Evolutionary conservation across 2,113 vertebrate species (phyloP), one percentile per base, ranked within the genome.

Genomic region (western clawed frog (Xenopus tropicalis)): DNA sequence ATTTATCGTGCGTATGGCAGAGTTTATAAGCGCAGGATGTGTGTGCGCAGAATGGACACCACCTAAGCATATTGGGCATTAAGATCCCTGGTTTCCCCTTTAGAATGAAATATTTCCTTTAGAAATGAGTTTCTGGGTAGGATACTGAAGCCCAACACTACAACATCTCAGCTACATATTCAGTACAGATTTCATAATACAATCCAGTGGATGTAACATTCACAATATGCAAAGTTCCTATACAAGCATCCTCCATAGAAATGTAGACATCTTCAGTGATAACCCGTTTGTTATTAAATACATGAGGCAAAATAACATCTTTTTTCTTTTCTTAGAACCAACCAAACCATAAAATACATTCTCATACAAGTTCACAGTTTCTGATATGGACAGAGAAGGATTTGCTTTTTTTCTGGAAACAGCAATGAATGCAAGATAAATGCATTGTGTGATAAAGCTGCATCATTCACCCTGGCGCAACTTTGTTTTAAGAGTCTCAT

Each of bases 361-460:
- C 59, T 74, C 16, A 63, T 63, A 76, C 61, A 69, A 44, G 58
- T 76, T 72, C 58, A 67, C 64, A 70, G 65, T 70, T 78, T 72
- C 46, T 70, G 76, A 69, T 37, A 70, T 78, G 79, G 83, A 77
- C 80, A 79, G 57, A 17, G 58, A 61, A 57, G 42, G 71, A 74
- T 70, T 68, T 42, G 14, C n/a, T 62, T 59, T 54, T 51, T 14
- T 73, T 76, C 46, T 20, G 72, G 43, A 20, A 62, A 62, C 44
- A 54, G 46, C 73, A 76, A 67, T 52, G 16, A n/a, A 24, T 25
- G 48, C 46, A 69, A 74, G 21, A 63, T 69, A 51, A 23, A 44
- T 56, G 44, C 20, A 17, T 68, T 37, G 66, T 61, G 48, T 25
- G 12, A 59, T 20, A 16, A 57, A 37, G 11, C 20, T 74, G 54